Conservation (phyloP, 2,888 invertebrate genomes). For the Aporophyla lueneburgensis region DNA sequence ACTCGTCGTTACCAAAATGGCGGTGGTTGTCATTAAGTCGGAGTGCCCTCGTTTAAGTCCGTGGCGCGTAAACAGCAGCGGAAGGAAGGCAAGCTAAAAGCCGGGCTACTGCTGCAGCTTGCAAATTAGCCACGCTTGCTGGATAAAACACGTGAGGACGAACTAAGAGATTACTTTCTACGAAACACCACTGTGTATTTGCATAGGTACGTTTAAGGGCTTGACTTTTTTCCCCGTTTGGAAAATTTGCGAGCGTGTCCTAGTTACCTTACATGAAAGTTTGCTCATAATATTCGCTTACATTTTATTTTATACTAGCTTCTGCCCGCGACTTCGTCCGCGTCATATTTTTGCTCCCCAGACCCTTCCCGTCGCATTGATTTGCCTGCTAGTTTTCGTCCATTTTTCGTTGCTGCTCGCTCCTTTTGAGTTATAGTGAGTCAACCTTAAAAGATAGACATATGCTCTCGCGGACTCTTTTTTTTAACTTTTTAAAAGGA, state of each 20-base stretch:
- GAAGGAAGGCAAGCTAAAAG: constrained; percentile 87
- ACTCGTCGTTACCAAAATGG: constrained; percentile 82
- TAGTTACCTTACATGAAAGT: constrained; percentile 58
- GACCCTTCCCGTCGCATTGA: too few species aligned
- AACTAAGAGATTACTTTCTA: constrained; percentile 84
- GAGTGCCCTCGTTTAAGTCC: constrained; percentile 87
- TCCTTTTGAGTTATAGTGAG: too few species aligned
- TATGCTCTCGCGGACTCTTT: too few species aligned
- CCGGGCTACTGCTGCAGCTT: constrained; percentile 81
- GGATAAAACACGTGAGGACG: constrained; percentile 81
- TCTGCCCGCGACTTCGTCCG: too few species aligned
- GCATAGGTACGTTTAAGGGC: constrained; percentile 67
- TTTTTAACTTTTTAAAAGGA: too few species aligned
- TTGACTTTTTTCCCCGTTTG: constrained; percentile 60
- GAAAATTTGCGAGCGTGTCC: constrained; percentile 55
- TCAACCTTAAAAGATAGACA: too few species aligned
- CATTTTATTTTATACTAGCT: constrained; percentile 32
- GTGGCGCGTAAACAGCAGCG: constrained; percentile 83
- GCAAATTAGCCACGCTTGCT: constrained; percentile 86
- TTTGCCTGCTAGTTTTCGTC: too few species aligned
- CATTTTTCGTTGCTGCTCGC: too few species aligned
- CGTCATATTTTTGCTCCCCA: too few species aligned
- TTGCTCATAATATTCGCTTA: constrained; percentile 49
- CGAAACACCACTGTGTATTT: constrained; percentile 74
- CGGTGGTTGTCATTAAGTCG: constrained; percentile 86